Evolutionary conservation across 2,113 vertebrate genomes (phyloP).

Genomic region (Amblyornis subalaris): DNA sequence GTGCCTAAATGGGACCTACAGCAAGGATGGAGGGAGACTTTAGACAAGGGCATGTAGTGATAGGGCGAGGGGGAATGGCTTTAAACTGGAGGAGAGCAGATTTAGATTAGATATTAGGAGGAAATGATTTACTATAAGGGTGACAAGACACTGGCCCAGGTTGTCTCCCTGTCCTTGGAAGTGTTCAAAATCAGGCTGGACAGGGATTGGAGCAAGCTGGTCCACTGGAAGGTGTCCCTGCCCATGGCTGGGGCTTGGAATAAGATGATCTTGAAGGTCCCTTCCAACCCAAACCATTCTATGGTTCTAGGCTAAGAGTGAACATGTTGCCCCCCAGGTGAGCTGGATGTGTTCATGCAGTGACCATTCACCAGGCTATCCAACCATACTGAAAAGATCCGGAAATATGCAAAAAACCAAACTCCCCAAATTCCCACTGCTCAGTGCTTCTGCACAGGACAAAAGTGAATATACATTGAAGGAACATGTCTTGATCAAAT

Average conservation of each 20-base stretch:
- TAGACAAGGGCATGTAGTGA: too few species aligned
- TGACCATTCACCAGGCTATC: neutral
- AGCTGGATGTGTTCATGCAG: neutral
- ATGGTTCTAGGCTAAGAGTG: neutral
- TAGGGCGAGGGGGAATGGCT: neutral
- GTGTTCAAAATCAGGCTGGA: neutral
- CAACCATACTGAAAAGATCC: neutral
- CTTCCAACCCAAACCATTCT: neutral
- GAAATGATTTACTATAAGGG: neutral
- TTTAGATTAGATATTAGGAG: neutral
- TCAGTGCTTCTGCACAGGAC: neutral
- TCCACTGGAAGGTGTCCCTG: rapidly evolving
- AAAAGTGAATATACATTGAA: neutral
- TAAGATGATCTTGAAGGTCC: neutral
- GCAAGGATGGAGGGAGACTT: neutral
- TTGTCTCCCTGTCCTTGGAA: neutral
- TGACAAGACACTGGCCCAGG: neutral
- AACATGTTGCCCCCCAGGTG: neutral
- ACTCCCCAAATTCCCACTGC: neutral
- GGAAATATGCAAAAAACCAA: neutral
- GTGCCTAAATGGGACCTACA: neutral
- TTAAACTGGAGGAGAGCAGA: neutral
- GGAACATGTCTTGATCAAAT: neutral
- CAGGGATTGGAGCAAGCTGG: neutral
- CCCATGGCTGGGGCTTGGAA: neutral